phyloP scores from a whole-genome alignment of 2,113 vertebrate genomes.

The Pseudonaja textilis region DNA sequence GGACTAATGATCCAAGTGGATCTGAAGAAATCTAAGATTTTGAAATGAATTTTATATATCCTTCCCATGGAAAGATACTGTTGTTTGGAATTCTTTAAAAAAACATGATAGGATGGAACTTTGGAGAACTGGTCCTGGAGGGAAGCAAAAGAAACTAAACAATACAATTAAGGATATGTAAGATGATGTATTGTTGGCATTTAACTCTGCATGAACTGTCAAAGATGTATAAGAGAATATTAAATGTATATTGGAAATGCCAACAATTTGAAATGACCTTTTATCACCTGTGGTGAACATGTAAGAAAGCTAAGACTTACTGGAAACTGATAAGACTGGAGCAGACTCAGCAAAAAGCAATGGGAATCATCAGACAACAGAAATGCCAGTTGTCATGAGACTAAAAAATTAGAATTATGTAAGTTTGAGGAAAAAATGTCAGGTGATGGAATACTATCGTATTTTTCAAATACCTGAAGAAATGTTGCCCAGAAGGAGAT shows the following conservation, averaged over 20 bases:
- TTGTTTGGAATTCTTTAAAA: not conserved
- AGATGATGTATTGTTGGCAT: not conserved
- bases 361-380: not conserved
- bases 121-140: not conserved
- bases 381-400: not conserved
- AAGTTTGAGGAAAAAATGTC: not conserved
- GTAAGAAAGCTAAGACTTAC: not conserved
- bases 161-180: not conserved
- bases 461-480: not conserved
- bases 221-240: not conserved
- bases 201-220: not conserved
- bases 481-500: not conserved
- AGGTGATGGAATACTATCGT: not conserved
- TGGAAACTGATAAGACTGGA: not conserved
- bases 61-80: not conserved
- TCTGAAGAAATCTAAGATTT: not conserved
- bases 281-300: not conserved
- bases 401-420: not conserved
- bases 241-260: not conserved
- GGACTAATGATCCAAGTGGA: not conserved
- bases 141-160: not conserved
- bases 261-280: not conserved
- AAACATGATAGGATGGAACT: not conserved
- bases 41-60: not conserved
- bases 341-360: not conserved